A percentile compares a stretch with the other conserved stretches of the same genome.
Conservation (phyloP, 1,140 invertebrate genomes). For the Magallana ariakensis region DNA sequence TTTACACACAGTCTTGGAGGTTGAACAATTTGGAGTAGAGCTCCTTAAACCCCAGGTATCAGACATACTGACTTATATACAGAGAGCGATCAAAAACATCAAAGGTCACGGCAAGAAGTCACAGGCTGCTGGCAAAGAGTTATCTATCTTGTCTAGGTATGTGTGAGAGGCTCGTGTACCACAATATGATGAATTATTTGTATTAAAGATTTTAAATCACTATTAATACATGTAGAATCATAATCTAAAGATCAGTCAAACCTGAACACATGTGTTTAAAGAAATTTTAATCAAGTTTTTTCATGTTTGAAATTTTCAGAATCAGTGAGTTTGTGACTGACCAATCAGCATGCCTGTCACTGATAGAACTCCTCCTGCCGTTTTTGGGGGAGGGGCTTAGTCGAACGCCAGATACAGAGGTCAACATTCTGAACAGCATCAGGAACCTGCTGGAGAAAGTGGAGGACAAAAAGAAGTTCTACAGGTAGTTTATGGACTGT, state of each 20-base stretch:
- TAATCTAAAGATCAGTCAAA: no score
- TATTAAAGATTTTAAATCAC: no score
- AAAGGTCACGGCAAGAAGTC: slow-evolving; percentile 82
- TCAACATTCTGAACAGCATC: slow-evolving; percentile 84
- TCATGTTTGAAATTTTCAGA: slow-evolving; percentile 58
- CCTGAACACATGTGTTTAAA: no score
- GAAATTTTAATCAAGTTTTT: no score
- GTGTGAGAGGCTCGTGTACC: background rate
- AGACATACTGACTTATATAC: slow-evolving; percentile 86
- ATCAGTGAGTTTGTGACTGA: slow-evolving; percentile 75
- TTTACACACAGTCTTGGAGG: background rate
- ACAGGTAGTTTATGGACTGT: slow-evolving; percentile 62
- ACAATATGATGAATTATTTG: no score
- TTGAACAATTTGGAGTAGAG: slow-evolving; percentile 72
- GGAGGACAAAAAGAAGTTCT: slow-evolving; percentile 84
- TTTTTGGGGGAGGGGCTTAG: slow-evolving; percentile 81
- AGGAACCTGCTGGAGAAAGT: slow-evolving; percentile 87
- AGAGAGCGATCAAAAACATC: slow-evolving; percentile 79
- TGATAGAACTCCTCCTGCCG: slow-evolving; percentile 87
- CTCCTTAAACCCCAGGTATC: slow-evolving; percentile 88
- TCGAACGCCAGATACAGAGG: slow-evolving; percentile 68
- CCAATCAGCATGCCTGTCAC: slow-evolving; percentile 82
- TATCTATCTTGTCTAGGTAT: slow-evolving; percentile 88
- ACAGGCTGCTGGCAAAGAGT: slow-evolving; percentile 82
- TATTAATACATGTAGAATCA: no score